Base-by-base conservation (phyloP, 2,888 invertebrate species). In the Caenorhabditis sp. region DNA sequence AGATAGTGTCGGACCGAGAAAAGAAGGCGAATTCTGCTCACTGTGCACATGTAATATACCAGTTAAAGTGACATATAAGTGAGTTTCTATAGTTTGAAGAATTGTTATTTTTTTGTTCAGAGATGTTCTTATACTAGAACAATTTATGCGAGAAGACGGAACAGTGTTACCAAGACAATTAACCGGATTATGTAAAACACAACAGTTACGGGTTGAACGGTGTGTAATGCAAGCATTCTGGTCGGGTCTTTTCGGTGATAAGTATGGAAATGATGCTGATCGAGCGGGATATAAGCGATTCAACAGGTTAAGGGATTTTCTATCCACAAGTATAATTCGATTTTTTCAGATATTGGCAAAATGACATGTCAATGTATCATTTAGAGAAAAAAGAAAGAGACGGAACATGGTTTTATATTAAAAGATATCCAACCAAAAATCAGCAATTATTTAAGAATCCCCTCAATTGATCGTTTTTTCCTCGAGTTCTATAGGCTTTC, bases 171-270 rank as follows among this genome's bases (percentile, higher is more conserved):
- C 88, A 1, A 78, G 80, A 10, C 77, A 87, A 37, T 71, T 88
- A 8, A 88, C 88, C 5, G 88, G 88, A 50, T 74, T 86, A 14
- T 86, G 86, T 68, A 78, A 76, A 64, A 79, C 78, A 26, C 86
- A 86, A 68, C 86, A 86, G 58, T 72, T 84, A 57, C 75, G 78
- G 51, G 23, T 86, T 31, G 86, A 86, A 60, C 69, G 86, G 65
- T 86, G 86, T 66, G 86, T 86, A 19, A 86, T 86, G 84, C 84
- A 86, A 61, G 86, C 86, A 8, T 84, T 84, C 63, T 86, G 86
- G 86, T 77, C 84, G 10, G 86, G 86, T 0, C 75, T 86, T 17
- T 86, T 86, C 60, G 85, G 92, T 92, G 83, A 86, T 49, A 77
- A 80, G 51, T 86, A 81, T 2, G 78, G 83, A 24, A 78, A 79